Percentiles rank a stretch among this genome's conserved stretches.
These are phyloP conservation scores for Cariama cristata DNA, from an alignment of 2,113 vertebrate genomes.

Conservation along the genomic window DNA sequence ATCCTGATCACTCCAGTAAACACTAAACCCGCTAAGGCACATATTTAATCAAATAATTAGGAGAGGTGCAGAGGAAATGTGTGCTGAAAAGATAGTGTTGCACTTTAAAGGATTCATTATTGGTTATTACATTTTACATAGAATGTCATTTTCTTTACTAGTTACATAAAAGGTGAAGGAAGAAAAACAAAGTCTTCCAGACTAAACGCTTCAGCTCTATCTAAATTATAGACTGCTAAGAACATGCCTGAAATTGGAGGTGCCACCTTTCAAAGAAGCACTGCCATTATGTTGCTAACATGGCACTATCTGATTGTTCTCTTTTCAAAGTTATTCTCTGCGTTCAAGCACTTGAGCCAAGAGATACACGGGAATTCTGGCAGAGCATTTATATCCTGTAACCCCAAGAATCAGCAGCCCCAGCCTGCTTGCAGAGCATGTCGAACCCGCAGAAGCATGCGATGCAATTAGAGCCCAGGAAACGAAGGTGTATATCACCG, in stretches of 20 bases:
- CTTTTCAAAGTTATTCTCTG: background rate
- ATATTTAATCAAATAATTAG: constrained; percentile 51
- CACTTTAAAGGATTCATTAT: constrained; percentile 34
- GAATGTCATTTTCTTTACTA: constrained; percentile 53
- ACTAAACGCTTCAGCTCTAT: background rate
- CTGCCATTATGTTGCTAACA: background rate
- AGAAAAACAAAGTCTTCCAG: constrained; percentile 32
- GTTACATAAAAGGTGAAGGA: constrained; percentile 37
- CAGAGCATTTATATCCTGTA: background rate
- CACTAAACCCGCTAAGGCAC: constrained; percentile 1
- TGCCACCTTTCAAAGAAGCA: background rate
- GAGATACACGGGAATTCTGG: background rate
- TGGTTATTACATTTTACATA: constrained; percentile 46
- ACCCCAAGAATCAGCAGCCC: background rate
- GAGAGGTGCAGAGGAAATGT: constrained; percentile 44
- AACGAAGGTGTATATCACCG: background rate
- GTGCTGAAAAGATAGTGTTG: constrained; percentile 65
- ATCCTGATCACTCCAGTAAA: constrained; percentile 55
- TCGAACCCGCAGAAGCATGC: background rate
- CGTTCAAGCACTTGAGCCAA: background rate
- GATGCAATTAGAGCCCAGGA: background rate
- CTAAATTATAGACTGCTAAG: constrained; percentile 45
- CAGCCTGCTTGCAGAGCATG: background rate
- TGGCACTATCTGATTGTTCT: background rate
- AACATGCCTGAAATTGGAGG: background rate